phyloP scores from a whole-genome alignment of 2,888 invertebrate genomes.

The Ectemnius cavifrons region DNA sequence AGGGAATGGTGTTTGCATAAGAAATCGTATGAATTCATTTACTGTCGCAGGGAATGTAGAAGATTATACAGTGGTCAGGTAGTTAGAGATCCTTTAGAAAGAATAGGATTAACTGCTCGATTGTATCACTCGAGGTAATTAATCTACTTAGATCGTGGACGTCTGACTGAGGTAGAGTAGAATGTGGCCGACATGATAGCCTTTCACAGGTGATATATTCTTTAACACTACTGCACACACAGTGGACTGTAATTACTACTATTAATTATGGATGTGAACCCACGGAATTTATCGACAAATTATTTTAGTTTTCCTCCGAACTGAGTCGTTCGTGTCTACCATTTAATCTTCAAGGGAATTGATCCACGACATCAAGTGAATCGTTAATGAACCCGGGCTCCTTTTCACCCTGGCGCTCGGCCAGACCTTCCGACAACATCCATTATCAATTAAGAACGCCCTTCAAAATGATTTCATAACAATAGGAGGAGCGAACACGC shows the following conservation, averaged over 20 bases:
- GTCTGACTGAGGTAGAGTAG: conserved; percentile 46
- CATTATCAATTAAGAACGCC: conserved; percentile 16
- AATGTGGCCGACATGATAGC: conserved; percentile 17
- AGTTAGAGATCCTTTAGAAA: conserved; percentile 37
- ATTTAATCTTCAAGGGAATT: no score
- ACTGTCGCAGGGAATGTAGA: no score
- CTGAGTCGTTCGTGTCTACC: not conserved
- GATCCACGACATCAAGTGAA: not conserved
- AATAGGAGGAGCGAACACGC: conserved; percentile 14
- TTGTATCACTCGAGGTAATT: conserved; percentile 58
- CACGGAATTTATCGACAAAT: no score
- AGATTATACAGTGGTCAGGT: conserved; percentile 40
- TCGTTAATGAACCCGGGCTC: not conserved
- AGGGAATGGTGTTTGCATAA: no score
- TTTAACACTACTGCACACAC: no score
- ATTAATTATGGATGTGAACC: no score
- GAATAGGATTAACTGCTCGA: conserved; percentile 56
- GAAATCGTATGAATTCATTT: no score
- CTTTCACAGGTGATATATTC: no score
- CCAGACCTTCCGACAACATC: conserved; percentile 9
- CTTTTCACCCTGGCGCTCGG: not conserved
- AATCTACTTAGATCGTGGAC: conserved; percentile 54
- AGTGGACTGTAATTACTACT: no score
- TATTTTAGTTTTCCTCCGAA: not conserved
- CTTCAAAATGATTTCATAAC: conserved; percentile 27